These are phyloP conservation scores for Knipowitschia caucasica DNA, from an alignment of 2,797 vertebrate species.

Conservation along the genomic window DNA sequence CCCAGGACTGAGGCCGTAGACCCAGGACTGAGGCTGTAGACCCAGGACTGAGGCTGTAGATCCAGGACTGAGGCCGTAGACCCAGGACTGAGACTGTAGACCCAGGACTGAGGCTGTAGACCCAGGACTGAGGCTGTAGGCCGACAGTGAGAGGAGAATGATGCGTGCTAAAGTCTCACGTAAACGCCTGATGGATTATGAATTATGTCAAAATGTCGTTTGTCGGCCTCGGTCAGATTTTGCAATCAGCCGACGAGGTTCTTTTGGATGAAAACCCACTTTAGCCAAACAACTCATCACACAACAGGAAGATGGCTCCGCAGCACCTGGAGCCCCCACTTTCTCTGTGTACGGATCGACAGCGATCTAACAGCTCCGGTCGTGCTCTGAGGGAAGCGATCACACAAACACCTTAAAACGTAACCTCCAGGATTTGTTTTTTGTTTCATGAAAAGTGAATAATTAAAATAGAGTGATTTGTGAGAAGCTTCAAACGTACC, in stretches of 20 bases:
- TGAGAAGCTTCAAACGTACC: neutral
- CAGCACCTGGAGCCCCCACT: conserved; percentile 82
- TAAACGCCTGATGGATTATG: conserved; percentile 28
- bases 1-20: too few relatives aligned
- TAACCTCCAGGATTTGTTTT: neutral
- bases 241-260: conserved; percentile 71
- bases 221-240: conserved; percentile 60
- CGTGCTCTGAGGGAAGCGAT: conserved; percentile 10
- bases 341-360: conserved; percentile 71
- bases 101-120: too few relatives aligned
- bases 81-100: too few relatives aligned
- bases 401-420: neutral
- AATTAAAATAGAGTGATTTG: neutral
- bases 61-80: too few relatives aligned
- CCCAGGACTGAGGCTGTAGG: too few relatives aligned
- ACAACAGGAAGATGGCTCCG: conserved; percentile 81
- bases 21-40: too few relatives aligned
- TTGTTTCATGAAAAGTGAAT: neutral
- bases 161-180: conserved; percentile 22
- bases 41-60: too few relatives aligned
- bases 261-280: conserved; percentile 82
- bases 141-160: too few relatives aligned
- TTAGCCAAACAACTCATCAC: conserved; percentile 84
- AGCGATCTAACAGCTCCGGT: conserved; percentile 62
- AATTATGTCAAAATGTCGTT: conserved; percentile 39